These are phyloP conservation scores for Gracilinanus agilis DNA, from an alignment of 2,113 vertebrate genomes.

Conservation along the genomic window DNA sequence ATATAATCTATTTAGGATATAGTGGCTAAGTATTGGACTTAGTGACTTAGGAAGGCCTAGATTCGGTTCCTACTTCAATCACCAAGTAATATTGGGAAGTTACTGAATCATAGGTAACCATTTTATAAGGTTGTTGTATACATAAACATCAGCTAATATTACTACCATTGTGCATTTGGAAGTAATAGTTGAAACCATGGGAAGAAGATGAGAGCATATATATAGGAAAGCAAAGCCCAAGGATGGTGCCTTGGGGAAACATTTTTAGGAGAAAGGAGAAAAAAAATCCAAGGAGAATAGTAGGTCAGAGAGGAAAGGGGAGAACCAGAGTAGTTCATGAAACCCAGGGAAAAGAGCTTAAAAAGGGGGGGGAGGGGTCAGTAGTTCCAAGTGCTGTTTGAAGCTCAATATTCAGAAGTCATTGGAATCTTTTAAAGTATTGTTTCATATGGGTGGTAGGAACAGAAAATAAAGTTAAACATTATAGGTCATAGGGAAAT, in stretches of 20 bases:
- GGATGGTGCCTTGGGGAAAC: background rate
- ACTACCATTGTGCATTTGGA: background rate
- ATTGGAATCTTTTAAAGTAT: background rate
- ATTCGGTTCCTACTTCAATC: background rate
- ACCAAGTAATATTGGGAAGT: background rate
- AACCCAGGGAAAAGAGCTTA: background rate
- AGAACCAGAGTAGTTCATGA: background rate
- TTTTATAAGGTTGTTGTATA: background rate
- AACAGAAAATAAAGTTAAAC: background rate
- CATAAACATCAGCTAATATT: background rate
- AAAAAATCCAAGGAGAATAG: background rate
- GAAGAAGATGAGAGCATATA: background rate
- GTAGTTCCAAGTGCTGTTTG: background rate
- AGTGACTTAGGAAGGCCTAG: background rate
- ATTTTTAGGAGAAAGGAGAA: background rate
- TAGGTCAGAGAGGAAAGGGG: background rate
- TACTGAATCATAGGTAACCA: background rate
- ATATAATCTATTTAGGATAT: background rate
- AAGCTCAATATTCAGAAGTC: background rate
- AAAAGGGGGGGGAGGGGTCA: background rate
- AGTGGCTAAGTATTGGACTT: background rate
- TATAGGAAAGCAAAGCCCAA: background rate
- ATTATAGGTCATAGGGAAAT: background rate
- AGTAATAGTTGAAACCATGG: background rate
- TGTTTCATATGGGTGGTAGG: background rate